Conservation (phyloP, 2,113 vertebrate species). For the Lycaon pictus region DNA sequence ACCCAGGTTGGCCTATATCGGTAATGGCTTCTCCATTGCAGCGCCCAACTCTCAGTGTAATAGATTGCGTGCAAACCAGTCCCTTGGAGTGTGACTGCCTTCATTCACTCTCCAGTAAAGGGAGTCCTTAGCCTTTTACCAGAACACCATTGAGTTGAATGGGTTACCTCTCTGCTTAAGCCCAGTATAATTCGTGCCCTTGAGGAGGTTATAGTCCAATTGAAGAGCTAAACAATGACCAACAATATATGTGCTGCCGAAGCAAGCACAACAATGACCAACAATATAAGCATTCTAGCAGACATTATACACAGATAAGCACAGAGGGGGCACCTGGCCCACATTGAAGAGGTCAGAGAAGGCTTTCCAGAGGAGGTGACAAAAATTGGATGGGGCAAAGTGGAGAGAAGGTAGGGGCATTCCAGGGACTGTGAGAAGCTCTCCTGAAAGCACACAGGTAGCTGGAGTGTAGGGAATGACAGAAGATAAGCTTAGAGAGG, state of each 20-base stretch:
- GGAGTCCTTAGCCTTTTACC: background rate
- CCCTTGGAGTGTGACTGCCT: background rate
- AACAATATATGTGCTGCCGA: background rate
- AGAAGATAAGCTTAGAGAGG: background rate
- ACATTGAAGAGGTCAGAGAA: slow-evolving; percentile 1
- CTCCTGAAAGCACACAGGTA: background rate
- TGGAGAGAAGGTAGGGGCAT: background rate
- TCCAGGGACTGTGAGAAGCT: background rate
- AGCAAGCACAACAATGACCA: background rate
- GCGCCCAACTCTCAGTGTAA: background rate
- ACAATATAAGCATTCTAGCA: background rate
- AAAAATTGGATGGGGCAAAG: background rate
- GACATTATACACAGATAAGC: background rate
- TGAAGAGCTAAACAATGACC: background rate
- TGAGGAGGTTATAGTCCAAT: background rate
- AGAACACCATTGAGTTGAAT: background rate
- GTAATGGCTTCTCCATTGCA: background rate
- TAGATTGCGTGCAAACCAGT: background rate
- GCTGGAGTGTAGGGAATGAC: background rate
- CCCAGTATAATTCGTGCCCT: background rate
- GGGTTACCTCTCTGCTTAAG: background rate
- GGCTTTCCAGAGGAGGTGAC: background rate
- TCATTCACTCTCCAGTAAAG: background rate
- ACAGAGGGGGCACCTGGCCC: background rate
- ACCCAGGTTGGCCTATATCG: background rate